Conservation (phyloP, 2,888 invertebrate species). For the Synergus japonicus region DNA sequence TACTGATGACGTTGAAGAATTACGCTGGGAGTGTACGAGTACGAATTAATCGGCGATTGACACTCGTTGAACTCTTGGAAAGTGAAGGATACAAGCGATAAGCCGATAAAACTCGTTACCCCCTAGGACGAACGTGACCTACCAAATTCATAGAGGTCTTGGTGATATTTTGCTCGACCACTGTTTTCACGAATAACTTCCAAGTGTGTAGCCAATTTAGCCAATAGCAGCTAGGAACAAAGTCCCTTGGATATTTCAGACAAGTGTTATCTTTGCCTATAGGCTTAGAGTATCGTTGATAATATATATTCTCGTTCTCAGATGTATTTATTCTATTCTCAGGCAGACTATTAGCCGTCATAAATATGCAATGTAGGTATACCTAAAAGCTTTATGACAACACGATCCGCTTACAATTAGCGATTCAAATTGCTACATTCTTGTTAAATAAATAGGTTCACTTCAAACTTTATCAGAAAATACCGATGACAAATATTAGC, state of each 20-base stretch:
- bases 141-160: slow-evolving; percentile 43
- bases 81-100: slow-evolving; percentile 21
- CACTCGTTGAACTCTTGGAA: slow-evolving; percentile 23
- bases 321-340: neutral
- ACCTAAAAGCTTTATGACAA: neutral
- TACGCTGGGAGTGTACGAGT: neutral
- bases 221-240: neutral
- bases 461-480: neutral
- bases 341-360: no score
- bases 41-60: slow-evolving; percentile 11
- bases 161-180: neutral
- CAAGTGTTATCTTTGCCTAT: neutral
- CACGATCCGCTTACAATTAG: neutral
- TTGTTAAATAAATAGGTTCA: neutral
- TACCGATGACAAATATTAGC: no score
- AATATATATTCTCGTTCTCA: neutral
- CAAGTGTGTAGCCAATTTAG: neutral
- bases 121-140: slow-evolving; percentile 50
- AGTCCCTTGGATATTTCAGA: neutral
- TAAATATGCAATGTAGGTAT: no score
- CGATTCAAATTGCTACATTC: neutral
- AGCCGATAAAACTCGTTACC: slow-evolving; percentile 48
- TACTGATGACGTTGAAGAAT: neutral
- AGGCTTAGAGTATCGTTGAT: neutral
- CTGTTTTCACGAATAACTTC: neutral